These are phyloP conservation scores for Rhagoletis zephyria DNA, from an alignment of 1,140 invertebrate genomes.

Conservation along the genomic window DNA sequence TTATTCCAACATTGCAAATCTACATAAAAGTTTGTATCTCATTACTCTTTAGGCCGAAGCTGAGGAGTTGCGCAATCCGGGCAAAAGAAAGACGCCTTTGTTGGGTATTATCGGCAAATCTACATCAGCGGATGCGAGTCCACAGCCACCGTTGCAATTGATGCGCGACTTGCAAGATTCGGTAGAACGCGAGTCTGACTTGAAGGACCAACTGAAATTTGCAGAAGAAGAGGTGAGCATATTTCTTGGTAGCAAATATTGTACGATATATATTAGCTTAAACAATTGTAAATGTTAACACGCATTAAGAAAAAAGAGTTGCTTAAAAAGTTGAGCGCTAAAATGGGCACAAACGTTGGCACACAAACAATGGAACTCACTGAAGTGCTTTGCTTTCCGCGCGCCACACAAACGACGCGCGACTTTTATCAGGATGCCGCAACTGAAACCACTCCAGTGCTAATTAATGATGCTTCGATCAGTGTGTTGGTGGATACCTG, in stretches of 20 bases:
- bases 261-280: not conserved
- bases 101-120: slow-evolving; percentile 76
- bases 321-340: not conserved
- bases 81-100: slow-evolving; percentile 78
- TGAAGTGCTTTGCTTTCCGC: slow-evolving; percentile 63
- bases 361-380: slow-evolving; percentile 63
- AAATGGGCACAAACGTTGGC: slow-evolving; percentile 62
- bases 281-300: slow-evolving; percentile 58
- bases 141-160: slow-evolving; percentile 85
- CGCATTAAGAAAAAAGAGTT: slow-evolving; percentile 39
- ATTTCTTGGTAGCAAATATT: not conserved
- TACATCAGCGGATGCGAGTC: slow-evolving; percentile 78
- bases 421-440: slow-evolving; percentile 52
- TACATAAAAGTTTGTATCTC: not conserved
- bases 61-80: slow-evolving; percentile 76
- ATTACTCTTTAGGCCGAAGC: slow-evolving; percentile 68
- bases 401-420: slow-evolving; percentile 62
- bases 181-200: slow-evolving; percentile 91
- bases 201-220: slow-evolving; percentile 90
- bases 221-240: slow-evolving; percentile 86
- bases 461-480: not conserved
- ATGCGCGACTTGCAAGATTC: slow-evolving; percentile 90
- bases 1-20: too few species aligned
- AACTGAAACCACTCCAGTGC: slow-evolving; percentile 23
- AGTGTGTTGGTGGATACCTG: not conserved